Percentiles rank a stretch among this genome's conserved stretches.
Conservation (phyloP, 1,140 invertebrate genomes). For the Steinernema feltiae region DNA sequence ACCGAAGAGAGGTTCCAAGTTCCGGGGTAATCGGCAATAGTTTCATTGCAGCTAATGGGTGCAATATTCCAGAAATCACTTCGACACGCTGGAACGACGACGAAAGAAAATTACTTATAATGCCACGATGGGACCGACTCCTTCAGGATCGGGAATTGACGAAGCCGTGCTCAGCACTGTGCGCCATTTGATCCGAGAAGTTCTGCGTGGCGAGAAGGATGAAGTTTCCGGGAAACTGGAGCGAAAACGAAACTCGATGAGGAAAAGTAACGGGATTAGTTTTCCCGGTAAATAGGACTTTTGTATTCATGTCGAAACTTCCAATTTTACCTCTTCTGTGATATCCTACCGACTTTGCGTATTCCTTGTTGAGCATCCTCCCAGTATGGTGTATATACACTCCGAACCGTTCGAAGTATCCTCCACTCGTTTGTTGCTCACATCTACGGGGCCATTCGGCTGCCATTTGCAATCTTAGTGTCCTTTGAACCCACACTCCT, state of each 20-base stretch:
- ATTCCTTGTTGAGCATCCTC: no score
- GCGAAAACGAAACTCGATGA: conserved; percentile 3
- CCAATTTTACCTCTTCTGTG: neutral
- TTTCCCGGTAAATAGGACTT: neutral
- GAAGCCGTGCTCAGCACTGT: neutral
- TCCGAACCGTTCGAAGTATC: neutral
- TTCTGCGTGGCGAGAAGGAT: neutral
- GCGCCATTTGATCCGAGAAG: neutral
- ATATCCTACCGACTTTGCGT: neutral
- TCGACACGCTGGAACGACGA: neutral
- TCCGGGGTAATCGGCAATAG: neutral
- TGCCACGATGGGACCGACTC: neutral
- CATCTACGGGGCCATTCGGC: neutral
- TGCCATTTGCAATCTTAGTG: neutral
- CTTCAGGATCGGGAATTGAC: neutral
- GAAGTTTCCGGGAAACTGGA: neutral
- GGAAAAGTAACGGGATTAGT: neutral
- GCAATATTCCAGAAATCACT: neutral
- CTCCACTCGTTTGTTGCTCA: neutral
- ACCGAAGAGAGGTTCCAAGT: no score
- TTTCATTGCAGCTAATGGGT: no score
- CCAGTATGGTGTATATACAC: no score
- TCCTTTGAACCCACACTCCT: neutral
- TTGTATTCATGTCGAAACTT: neutral
- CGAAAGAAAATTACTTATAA: neutral